Evolutionary conservation across 2,113 vertebrate genomes (phyloP).

Genomic region (Hiodon alosoides): DNA sequence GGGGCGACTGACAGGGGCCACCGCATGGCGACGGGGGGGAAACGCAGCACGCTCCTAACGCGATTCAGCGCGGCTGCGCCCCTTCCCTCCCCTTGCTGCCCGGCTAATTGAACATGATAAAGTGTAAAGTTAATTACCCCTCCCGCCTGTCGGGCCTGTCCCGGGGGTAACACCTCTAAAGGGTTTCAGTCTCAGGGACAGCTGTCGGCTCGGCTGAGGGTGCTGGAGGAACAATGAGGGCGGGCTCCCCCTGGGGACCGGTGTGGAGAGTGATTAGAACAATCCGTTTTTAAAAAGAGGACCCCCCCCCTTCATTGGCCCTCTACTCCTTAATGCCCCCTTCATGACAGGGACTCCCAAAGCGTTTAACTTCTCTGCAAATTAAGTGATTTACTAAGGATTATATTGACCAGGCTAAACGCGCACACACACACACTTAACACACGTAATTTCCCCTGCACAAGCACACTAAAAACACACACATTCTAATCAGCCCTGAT

Average conservation of each 20-base stretch:
- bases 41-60: constrained; percentile 76
- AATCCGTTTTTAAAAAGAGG: constrained; percentile 94
- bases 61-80: constrained; percentile 49
- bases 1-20: background rate
- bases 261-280: constrained; percentile 96
- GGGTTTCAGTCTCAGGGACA: constrained; percentile 82
- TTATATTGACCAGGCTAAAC: constrained; percentile 14
- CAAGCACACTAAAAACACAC: background rate
- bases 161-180: constrained; percentile 81
- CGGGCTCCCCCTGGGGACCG: constrained; percentile 84
- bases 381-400: constrained; percentile 72
- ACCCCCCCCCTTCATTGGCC: constrained; percentile 74
- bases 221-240: constrained; percentile 86
- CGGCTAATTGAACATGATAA: constrained; percentile 99
- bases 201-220: constrained; percentile 80
- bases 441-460: background rate
- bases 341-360: constrained; percentile 68
- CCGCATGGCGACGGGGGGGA: constrained; percentile 65
- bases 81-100: constrained; percentile 50
- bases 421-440: constrained; percentile 17
- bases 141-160: constrained; percentile 97
- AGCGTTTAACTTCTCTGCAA: constrained; percentile 72
- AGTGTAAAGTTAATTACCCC: constrained; percentile 99
- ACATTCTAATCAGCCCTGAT: background rate
- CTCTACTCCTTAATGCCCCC: constrained; percentile 61